These are phyloP conservation scores for Drosophila tsacasi DNA, from an alignment of 1,140 invertebrate species.

Conservation along the genomic window DNA sequence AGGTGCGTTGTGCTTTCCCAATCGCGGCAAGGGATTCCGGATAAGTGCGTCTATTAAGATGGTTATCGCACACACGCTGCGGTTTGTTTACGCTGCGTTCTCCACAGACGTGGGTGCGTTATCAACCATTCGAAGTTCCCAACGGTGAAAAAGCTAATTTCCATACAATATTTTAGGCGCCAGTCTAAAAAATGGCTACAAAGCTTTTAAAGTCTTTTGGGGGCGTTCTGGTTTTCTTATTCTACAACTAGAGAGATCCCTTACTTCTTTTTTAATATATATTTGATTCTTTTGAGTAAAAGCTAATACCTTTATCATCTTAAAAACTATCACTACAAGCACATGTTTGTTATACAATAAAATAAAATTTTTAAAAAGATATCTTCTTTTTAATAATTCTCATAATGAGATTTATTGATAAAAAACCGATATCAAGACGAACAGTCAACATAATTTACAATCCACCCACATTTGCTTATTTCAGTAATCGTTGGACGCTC, in stretches of 20 bases:
- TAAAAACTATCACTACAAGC: too few relatives aligned
- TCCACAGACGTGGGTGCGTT: background rate
- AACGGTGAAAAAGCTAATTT: background rate
- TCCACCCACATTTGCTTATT: constrained; percentile 32
- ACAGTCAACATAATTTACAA: constrained; percentile 31
- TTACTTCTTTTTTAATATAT: too few relatives aligned
- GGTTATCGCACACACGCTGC: constrained; percentile 16
- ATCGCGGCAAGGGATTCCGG: background rate
- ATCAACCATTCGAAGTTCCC: background rate
- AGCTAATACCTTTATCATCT: too few relatives aligned
- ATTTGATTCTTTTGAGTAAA: too few relatives aligned
- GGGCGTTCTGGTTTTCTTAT: background rate
- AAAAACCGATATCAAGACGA: constrained; percentile 24
- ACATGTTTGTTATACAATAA: too few relatives aligned
- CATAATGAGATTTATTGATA: constrained; percentile 17
- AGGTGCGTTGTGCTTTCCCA: background rate
- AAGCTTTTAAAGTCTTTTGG: background rate
- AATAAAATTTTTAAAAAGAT: too few relatives aligned
- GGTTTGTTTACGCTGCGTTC: constrained; percentile 20
- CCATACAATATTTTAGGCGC: background rate
- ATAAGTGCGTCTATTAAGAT: background rate
- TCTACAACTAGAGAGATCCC: background rate
- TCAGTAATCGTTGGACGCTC: constrained; percentile 37
- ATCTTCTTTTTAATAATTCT: background rate
- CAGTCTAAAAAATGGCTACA: background rate